These are phyloP conservation scores for Heliocidaris erythrogramma DNA, from an alignment of 35 echinoderm and acorn worm species.

Conservation along the genomic window DNA sequence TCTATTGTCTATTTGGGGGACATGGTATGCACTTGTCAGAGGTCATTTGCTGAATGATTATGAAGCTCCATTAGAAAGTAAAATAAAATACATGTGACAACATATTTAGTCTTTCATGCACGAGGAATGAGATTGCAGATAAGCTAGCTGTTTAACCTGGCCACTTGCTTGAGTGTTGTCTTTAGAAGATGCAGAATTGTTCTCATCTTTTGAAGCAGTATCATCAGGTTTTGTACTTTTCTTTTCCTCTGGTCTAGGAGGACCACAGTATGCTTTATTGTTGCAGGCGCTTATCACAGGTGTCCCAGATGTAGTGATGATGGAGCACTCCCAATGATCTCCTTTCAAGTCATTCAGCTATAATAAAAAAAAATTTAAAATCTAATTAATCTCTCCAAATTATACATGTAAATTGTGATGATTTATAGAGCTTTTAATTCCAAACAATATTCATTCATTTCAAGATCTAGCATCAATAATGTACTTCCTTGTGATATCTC, in stretches of 20 bases:
- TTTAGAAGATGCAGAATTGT: background rate
- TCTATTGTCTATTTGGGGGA: too few relatives aligned
- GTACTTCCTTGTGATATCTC: too few relatives aligned
- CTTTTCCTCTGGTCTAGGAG: background rate
- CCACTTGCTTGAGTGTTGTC: background rate
- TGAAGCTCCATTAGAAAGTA: too few relatives aligned
- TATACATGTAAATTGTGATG: too few relatives aligned
- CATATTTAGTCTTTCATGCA: too few relatives aligned
- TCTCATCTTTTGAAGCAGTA: background rate
- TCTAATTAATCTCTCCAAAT: too few relatives aligned
- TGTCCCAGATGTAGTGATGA: background rate
- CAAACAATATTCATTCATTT: too few relatives aligned
- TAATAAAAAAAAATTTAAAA: background rate
- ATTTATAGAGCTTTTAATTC: too few relatives aligned
- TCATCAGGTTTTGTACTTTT: background rate
- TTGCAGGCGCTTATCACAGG: background rate
- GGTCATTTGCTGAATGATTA: too few relatives aligned
- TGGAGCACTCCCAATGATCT: background rate
- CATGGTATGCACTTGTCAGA: too few relatives aligned
- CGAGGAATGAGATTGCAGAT: background rate
- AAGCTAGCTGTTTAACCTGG: background rate
- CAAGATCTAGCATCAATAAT: too few relatives aligned
- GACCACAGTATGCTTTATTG: background rate
- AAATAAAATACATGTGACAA: too few relatives aligned
- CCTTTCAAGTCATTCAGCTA: conserved; percentile 1